Evolutionary conservation across 2,113 vertebrate species (phyloP).

Genomic region (Serinus canaria): DNA sequence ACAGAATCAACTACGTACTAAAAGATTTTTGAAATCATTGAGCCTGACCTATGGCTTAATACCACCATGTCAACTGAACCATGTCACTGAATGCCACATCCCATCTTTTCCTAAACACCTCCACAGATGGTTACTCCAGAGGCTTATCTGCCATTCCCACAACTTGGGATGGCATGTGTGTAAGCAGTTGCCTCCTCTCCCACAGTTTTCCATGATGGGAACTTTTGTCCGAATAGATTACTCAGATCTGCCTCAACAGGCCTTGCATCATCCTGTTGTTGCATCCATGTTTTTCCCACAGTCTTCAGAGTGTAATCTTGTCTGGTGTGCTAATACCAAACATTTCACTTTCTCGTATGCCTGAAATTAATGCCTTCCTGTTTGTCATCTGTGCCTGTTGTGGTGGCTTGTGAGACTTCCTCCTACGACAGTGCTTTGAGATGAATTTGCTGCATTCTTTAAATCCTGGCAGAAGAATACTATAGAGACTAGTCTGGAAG

Average conservation of each 20-base stretch:
- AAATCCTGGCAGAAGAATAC: background rate
- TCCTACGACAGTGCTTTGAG: background rate
- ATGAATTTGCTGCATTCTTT: fast-evolving
- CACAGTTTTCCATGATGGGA: background rate
- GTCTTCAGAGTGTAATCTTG: background rate
- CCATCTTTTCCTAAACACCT: background rate
- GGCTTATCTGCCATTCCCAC: background rate
- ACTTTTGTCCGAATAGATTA: background rate
- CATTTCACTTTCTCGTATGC: background rate
- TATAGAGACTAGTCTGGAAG: background rate
- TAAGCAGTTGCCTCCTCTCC: background rate
- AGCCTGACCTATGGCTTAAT: background rate
- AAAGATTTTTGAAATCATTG: background rate
- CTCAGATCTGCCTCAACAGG: background rate
- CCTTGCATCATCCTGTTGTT: background rate
- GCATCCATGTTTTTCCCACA: background rate
- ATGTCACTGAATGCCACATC: background rate
- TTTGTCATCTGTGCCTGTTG: background rate
- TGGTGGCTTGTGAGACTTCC: background rate
- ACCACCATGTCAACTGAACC: background rate
- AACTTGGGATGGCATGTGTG: background rate
- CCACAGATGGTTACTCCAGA: background rate
- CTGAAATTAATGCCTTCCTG: background rate
- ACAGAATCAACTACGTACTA: background rate
- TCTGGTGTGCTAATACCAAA: background rate